phyloP scores from a whole-genome alignment of 2,113 vertebrate species.

The Plectropomus leopardus region DNA sequence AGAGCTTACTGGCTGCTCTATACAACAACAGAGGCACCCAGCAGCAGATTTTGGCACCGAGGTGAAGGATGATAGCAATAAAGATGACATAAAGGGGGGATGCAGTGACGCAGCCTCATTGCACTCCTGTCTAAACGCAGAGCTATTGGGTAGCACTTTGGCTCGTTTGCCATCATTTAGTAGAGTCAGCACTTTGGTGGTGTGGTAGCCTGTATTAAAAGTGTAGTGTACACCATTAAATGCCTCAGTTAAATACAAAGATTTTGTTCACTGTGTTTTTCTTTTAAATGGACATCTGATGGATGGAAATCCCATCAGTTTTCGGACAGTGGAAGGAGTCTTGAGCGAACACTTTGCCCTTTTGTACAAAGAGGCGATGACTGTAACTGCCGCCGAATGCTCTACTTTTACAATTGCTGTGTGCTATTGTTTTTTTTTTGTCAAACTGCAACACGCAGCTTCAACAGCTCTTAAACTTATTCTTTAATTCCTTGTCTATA shows the following conservation, averaged over 20 bases:
- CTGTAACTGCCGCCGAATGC: background rate
- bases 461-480: background rate
- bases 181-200: background rate
- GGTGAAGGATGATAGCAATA: constrained; percentile 18
- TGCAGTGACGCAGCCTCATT: constrained; percentile 20
- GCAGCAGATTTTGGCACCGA: constrained; percentile 5
- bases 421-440: background rate
- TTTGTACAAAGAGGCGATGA: background rate
- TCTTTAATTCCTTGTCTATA: background rate
- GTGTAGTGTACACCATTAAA: background rate
- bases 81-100: constrained; percentile 17
- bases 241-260: background rate
- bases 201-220: background rate
- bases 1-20: background rate
- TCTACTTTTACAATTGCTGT: background rate
- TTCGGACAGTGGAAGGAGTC: background rate
- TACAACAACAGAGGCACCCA: background rate
- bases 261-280: background rate
- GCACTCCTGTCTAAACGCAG: background rate
- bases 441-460: too few species aligned
- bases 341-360: background rate
- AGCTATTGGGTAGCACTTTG: background rate
- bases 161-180: constrained; percentile 6
- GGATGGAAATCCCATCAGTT: background rate
- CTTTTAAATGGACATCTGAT: background rate